Conservation (phyloP, 2,797 vertebrate genomes). For the Notoglanidium macrostoma region DNA sequence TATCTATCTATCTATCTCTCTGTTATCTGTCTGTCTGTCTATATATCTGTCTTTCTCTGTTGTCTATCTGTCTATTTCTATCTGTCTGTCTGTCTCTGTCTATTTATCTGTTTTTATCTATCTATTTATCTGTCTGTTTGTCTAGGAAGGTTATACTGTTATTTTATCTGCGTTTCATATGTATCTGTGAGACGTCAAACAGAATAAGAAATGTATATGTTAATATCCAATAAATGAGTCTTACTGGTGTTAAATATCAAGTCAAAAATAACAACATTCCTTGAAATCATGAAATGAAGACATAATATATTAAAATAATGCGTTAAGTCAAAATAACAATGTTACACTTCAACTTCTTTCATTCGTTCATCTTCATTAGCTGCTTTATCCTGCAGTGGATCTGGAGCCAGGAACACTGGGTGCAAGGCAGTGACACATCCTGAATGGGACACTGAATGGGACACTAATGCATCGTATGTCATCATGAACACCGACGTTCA, state of each 20-base stretch:
- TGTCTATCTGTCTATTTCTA: neutral
- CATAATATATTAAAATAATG: neutral
- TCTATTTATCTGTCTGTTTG: neutral
- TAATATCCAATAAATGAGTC: neutral
- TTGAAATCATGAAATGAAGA: neutral
- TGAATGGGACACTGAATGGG: neutral
- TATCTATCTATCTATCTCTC: neutral
- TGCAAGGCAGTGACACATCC: neutral
- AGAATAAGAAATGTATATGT: neutral
- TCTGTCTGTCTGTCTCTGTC: neutral
- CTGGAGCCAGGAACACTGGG: neutral
- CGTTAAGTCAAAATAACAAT: neutral
- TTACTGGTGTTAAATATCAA: neutral
- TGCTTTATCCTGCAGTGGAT: neutral
- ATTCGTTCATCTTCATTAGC: neutral
- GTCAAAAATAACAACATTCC: neutral
- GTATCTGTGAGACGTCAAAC: neutral
- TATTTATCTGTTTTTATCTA: neutral
- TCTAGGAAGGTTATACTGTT: neutral
- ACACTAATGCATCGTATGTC: neutral
- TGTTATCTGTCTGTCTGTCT: neutral
- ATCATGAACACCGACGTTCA: neutral
- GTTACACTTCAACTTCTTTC: neutral
- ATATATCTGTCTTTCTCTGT: neutral
- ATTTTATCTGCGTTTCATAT: neutral